Conservation (phyloP, 2,113 vertebrate genomes). For the Microtus richardsoni region DNA sequence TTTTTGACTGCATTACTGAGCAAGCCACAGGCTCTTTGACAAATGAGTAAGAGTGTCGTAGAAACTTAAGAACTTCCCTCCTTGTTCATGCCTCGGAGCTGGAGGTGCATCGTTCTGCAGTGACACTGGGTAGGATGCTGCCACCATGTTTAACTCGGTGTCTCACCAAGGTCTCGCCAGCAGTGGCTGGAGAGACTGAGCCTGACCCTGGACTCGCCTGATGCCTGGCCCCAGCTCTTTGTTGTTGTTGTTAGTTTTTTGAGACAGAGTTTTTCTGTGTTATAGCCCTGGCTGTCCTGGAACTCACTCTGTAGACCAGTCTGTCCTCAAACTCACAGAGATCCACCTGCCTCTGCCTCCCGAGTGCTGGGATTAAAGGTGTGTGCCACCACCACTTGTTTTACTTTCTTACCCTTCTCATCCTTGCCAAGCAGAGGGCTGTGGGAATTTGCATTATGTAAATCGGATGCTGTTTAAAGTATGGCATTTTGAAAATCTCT, state of each 20-base stretch:
- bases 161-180: fast-evolving
- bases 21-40: not conserved
- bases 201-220: not conserved
- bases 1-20: not conserved
- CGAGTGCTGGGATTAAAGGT: not conserved
- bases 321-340: not conserved
- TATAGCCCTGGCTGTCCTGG: not conserved
- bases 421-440: not conserved
- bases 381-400: not conserved
- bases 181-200: not conserved
- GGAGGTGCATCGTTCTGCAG: not conserved
- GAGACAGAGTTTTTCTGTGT: not conserved
- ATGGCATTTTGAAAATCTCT: not conserved
- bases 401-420: not conserved
- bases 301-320: not conserved
- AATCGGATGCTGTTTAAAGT: not conserved
- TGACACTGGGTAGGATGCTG: not conserved
- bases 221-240: not conserved
- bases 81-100: not conserved
- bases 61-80: not conserved
- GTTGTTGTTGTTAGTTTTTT: not conserved
- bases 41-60: not conserved
- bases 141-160: no score
- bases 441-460: not conserved
- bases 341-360: not conserved